Evolutionary conservation across 2,797 vertebrate species (phyloP).

Genomic region (Acipenser ruthenus): DNA sequence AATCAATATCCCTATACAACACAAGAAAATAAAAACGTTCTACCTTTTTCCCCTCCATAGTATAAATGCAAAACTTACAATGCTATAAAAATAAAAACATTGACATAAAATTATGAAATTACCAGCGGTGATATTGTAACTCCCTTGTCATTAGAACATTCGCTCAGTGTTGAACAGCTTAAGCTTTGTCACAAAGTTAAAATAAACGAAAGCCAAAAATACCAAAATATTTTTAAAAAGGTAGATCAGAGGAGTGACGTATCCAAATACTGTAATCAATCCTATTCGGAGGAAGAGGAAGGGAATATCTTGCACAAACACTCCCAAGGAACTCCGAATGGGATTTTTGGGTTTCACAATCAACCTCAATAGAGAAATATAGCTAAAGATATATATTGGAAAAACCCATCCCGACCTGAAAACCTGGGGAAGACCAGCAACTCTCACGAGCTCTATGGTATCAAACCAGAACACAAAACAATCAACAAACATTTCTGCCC

Average conservation of each 20-base stretch:
- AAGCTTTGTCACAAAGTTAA: slow-evolving; percentile 71
- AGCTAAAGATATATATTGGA: slow-evolving; percentile 74
- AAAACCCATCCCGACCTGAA: slow-evolving; percentile 71
- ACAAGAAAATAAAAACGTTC: too few species aligned
- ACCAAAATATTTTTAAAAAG: slow-evolving; percentile 74
- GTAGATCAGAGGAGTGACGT: slow-evolving; percentile 66
- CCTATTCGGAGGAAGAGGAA: slow-evolving; percentile 67
- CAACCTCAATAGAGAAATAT: slow-evolving; percentile 65
- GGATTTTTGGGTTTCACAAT: slow-evolving; percentile 60
- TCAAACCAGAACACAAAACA: slow-evolving; percentile 75
- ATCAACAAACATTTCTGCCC: slow-evolving; percentile 60
- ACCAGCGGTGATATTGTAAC: too few species aligned
- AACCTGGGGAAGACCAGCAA: slow-evolving; percentile 52
- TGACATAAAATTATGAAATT: too few species aligned
- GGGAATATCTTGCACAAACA: slow-evolving; percentile 70
- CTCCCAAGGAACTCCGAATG: slow-evolving; percentile 52
- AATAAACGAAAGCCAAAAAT: slow-evolving; percentile 70
- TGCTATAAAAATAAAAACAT: too few species aligned
- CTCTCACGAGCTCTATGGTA: slow-evolving; percentile 72
- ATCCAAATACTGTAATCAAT: slow-evolving; percentile 63
- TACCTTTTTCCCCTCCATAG: too few species aligned
- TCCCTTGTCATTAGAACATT: slow-evolving; percentile 40
- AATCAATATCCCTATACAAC: too few species aligned
- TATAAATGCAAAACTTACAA: too few species aligned
- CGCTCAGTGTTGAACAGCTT: slow-evolving; percentile 63